Evolutionary conservation across 2,888 invertebrate species (phyloP), one percentile per base, ranked within the genome.

Genomic region (Pristionchus japonicus): DNA sequence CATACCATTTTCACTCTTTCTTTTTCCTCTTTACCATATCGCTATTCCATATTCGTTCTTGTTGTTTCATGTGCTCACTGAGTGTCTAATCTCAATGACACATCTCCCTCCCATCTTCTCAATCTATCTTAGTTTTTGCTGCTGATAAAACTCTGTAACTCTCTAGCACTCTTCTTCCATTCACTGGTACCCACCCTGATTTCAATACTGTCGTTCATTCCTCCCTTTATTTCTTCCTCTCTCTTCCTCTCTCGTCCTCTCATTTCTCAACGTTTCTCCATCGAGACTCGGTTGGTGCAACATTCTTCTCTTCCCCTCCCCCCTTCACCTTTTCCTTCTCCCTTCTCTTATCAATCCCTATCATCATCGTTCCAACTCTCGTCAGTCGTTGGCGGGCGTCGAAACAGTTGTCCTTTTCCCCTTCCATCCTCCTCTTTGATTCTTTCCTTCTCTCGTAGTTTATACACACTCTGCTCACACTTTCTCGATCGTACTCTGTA

Each of bases 301-400:
- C 31, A 13, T 31, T 83, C 31, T 23, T 52, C 52, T 83, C 74
- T 27, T 74, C 40, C 23, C 77, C 7, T 80, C 52, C 20, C n/a
- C n/a, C n/a, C n/a, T 80, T 80, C 43, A n/a, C 74, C 74, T 27
- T 74, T 23, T 40, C 77, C 15, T 80, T 52, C 52, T 80, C 43
- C 77, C 34, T 47, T 27, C 77, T 80, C 77, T 47, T 40, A 80
- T 80, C 77, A 40, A 40, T 80, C 57, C 52, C 83, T 83, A 52
- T 57, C 83, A 49, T 57, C 43, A 83, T 77, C 83, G 40, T 82
- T 74, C 74, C 37, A 20, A 52, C 52, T 23, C 74, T 34, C 27
- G 70, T 70, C 70, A 34, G 34, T 27, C 70, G 15, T 17, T 70
- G 70, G 70, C 31, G 47, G 43, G 47, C 80, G 43, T 80, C n/a